Evolutionary conservation across 2,113 vertebrate genomes (phyloP).

Genomic region (Salvator merianae): DNA sequence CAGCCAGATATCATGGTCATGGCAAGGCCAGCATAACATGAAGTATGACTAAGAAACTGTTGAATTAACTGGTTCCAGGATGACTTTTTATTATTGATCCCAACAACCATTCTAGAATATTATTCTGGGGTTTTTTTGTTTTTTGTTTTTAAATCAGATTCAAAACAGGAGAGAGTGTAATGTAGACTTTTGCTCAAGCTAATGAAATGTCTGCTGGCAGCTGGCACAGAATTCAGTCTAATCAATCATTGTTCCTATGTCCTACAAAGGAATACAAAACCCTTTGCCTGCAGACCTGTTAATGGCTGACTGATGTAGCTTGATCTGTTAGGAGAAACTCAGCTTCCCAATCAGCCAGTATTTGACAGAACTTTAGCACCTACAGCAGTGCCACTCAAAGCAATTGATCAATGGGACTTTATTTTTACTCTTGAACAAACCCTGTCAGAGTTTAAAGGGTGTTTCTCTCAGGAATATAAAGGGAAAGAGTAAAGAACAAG

Average conservation of each 20-base stretch:
- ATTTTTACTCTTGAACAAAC: conserved; percentile 11
- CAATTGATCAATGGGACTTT: conserved; percentile 42
- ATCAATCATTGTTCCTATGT: conserved; percentile 8
- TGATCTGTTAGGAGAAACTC: conserved; percentile 9
- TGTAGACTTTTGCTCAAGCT: background rate
- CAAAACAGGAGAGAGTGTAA: background rate
- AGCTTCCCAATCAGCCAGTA: conserved; percentile 41
- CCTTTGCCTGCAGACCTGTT: conserved; percentile 4
- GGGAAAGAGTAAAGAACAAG: background rate
- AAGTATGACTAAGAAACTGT: background rate
- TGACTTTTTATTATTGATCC: background rate
- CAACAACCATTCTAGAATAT: background rate
- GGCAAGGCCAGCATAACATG: background rate
- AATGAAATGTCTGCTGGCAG: background rate
- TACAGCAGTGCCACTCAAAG: conserved; percentile 29
- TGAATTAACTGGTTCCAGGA: background rate
- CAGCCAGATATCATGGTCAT: too few species aligned
- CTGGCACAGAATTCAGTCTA: background rate
- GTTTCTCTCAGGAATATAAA: conserved; percentile 29
- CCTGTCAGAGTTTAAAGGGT: conserved; percentile 7
- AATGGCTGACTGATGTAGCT: conserved; percentile 37
- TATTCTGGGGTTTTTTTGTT: background rate
- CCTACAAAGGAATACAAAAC: background rate
- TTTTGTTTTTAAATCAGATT: background rate
- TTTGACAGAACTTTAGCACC: conserved; percentile 32